Evolutionary conservation across 2,113 vertebrate genomes (phyloP), one percentile per base, ranked within the genome.

Genomic region (Lampris incognitus): DNA sequence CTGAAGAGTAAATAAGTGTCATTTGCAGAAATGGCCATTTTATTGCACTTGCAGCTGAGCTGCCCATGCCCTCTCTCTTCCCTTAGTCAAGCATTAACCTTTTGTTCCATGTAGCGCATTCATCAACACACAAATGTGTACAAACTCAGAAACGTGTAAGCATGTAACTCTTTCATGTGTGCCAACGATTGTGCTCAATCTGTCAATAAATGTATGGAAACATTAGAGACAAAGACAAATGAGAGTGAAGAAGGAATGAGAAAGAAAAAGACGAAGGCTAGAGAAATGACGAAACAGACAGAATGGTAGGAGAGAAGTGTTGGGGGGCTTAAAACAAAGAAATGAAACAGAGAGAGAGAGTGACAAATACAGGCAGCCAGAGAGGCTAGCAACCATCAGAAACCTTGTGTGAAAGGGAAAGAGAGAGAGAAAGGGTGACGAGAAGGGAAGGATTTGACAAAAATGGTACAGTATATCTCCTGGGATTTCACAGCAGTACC

Each of bases 401-500:
- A 3, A 37, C 39, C 36, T 6, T 24, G 57, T 61, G 42, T 2
- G 69, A 72, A 42, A 85, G 59, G 67, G 78, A 74, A 59, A 46
- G 51, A 57, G 68, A 63, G 62, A 65, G 50, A 69, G 39, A 7
- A 37, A 74, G 55, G 49, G 46, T 51, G 48, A 61, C 55, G 74
- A 58, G 61, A 72, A 46, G 46, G 60, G 41, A 69, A 24, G 24
- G 24, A 48, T 59, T 40, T 55, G 85, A 66, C 57, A 57, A 67
- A 73, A 52, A 57, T 42, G 70, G 80, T 79, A 72, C 49, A 58
- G 80, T 75, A 44, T 81, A 69, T 79, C 86, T 84, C 80, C 59
- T 63, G 82, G 78, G 72, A 84, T 87, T 88, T 86, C 85, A 87
- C 68, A 77, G 75, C 78, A 66, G 71, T 75, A 72, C 68, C 57